Evolutionary conservation across 1,140 invertebrate species (phyloP), one percentile per base, ranked within the genome.

Genomic region (Dreissena polymorpha): DNA sequence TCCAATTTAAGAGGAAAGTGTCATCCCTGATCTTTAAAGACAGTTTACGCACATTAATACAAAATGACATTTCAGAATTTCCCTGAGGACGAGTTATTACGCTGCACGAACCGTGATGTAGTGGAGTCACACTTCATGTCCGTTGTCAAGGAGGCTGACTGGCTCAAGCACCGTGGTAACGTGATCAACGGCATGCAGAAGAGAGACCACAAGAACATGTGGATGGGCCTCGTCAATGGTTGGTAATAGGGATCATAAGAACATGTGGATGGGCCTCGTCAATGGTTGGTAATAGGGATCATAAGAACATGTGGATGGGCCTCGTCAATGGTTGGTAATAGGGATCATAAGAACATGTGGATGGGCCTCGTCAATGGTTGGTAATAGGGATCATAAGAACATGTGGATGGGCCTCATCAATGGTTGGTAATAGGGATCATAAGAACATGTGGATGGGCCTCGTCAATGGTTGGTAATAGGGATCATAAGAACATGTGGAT

Each of bases 401-500:
- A 93, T 99, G 10, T 99, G 98, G 98, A 94, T 96, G 60, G 98
- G 98, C 27, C 93, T 99, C 82, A 95, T 96, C 90, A 98, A 99
- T 94, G 97, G 97, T 97, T 94, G 90, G 86, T 71, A 98, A 98
- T 90, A 98, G 98, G 92, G 98, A 99, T 90, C 98, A 99, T 90
- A 98, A 97, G 93, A 97, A 99, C 88, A 93, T 99, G 10, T 99
- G 98, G 98, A 94, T 96, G 60, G 98, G 98, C 27, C 93, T 99
- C 82, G 95, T 96, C 90, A 98, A 99, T 94, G 97, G 97, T 97
- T 94, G 90, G 86, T 71, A 98, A 98, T 90, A 98, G 98, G 92
- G 98, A 99, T 90, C 98, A 99, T 90, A 98, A 97, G 93, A 97
- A 99, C 88, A 93, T 99, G 10, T 99, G 98, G 98, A 94, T 96